phyloP scores from a whole-genome alignment of 2,888 invertebrate species.

The Cremastobaeus sp. region DNA sequence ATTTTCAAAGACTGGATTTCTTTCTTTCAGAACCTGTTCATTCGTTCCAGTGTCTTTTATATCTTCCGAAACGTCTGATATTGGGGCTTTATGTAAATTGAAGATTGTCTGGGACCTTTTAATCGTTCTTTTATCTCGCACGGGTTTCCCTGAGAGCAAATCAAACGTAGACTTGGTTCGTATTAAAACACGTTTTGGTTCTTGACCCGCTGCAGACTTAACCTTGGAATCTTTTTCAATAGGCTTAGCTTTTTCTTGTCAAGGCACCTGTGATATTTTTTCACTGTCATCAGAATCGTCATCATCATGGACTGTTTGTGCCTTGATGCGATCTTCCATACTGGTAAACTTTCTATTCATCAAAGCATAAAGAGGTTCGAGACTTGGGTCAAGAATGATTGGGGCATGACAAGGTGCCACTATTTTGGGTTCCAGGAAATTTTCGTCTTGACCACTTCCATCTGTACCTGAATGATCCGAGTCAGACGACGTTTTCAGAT shows the following conservation, averaged over 20 bases:
- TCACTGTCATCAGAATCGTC: constrained; percentile 35
- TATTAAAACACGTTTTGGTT: constrained; percentile 24
- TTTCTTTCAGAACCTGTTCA: background rate
- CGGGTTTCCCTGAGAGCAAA: background rate
- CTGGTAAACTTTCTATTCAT: constrained; percentile 62
- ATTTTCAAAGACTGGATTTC: too few relatives aligned
- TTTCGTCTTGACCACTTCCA: constrained; percentile 59
- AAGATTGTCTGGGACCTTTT: constrained; percentile 55
- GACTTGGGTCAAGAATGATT: constrained; percentile 67
- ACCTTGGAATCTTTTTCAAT: constrained; percentile 30
- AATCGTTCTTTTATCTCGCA: constrained; percentile 13
- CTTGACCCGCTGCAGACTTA: too few relatives aligned
- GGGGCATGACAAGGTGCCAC: constrained; percentile 74
- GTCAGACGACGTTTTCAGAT: constrained; percentile 61
- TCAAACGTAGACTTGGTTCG: constrained; percentile 55
- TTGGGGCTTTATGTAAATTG: constrained; percentile 9
- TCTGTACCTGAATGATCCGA: constrained; percentile 67
- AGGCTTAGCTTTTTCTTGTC: constrained; percentile 16
- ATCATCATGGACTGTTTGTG: constrained; percentile 24
- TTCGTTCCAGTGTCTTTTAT: background rate
- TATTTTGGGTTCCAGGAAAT: constrained; percentile 63
- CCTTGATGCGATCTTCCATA: constrained; percentile 58
- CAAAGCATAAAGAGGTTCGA: constrained; percentile 72
- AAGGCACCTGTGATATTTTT: too few relatives aligned
- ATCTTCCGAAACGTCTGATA: background rate